A percentile compares a stretch with the other conserved stretches of the same genome.
These are phyloP conservation scores for Polypterus bichir DNA, from an alignment of 2,113 vertebrate species.

Conservation along the genomic window DNA sequence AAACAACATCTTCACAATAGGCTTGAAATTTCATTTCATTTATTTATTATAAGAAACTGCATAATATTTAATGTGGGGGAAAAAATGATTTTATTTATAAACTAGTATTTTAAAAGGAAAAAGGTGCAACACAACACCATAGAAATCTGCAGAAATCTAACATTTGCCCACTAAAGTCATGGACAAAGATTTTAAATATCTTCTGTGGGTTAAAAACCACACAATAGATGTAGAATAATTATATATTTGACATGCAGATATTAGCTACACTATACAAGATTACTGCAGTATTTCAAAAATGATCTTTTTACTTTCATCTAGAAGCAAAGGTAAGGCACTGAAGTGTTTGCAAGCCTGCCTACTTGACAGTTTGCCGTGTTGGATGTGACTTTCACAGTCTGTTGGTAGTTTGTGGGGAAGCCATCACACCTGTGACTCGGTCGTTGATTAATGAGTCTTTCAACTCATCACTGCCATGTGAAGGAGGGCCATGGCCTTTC, in stretches of 20 bases:
- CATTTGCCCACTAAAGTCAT: neutral
- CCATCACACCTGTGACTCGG: slow-evolving; percentile 91
- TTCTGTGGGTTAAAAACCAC: slow-evolving; percentile 12
- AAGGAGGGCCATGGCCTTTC: slow-evolving; percentile 76
- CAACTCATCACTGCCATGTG: slow-evolving; percentile 74
- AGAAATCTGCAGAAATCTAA: too few relatives aligned
- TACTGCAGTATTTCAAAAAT: slow-evolving; percentile 22
- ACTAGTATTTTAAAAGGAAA: too few relatives aligned
- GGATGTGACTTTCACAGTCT: slow-evolving; percentile 98
- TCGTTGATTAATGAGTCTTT: slow-evolving; percentile 96
- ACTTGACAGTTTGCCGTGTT: slow-evolving; percentile 67
- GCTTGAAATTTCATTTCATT: too few relatives aligned
- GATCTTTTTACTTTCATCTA: slow-evolving; percentile 33
- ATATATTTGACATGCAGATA: too few relatives aligned
- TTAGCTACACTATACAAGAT: too few relatives aligned
- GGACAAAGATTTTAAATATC: slow-evolving; percentile 11
- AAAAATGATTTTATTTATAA: too few relatives aligned
- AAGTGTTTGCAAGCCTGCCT: slow-evolving; percentile 48
- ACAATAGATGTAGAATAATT: too few relatives aligned
- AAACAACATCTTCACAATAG: too few relatives aligned
- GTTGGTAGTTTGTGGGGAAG: slow-evolving; percentile 80
- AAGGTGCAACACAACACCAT: too few relatives aligned
- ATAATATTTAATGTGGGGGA: too few relatives aligned
- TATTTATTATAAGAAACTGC: too few relatives aligned
- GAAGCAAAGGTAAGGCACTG: slow-evolving; percentile 33